Evolutionary conservation across 2,113 vertebrate species (phyloP), one percentile per base, ranked within the genome.

Genomic region (Oryzias celebensis): DNA sequence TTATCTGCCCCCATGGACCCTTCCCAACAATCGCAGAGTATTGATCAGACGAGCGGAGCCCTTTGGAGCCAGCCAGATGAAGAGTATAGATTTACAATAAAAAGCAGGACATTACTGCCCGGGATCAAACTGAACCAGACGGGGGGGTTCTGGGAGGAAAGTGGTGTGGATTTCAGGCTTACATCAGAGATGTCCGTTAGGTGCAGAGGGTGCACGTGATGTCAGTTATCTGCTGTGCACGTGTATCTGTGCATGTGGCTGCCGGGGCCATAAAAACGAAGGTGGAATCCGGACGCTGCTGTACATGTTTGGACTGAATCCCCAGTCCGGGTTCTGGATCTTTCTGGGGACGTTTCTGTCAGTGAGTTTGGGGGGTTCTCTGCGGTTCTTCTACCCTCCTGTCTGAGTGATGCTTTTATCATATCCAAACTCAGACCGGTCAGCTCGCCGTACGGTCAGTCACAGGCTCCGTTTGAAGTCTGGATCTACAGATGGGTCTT

Each of bases 41-140:
- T 91, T 80, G 90, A 92, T 91, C 71, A 75, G 55, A n/a, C 26
- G 28, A 81, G 83, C 68, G 59, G 85, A 82, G 84, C 83, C 76
- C 85, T 84, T 91, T 74, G 88, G 88, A 87, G 90, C 82, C 89
- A 60, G 74, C 75, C 88, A 92, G 90, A 92, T 92, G 89, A 90
- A 90, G 83, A 88, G 87, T 91, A 92, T 92, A 88, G 91, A 92
- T 92, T 91, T 89, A 88, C 90, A 88, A 91, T 92, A 91, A 91
- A 28, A 91, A 90, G 87, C 81, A 90, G 90, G 85, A 90, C 90
- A 89, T 91, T 91, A 89, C 88, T 88, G 82, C 70, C 80, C 78
- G 68, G 83, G 81, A 45, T 16, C 66, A 78, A 61, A 77, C 88
- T 68, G 80, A 87, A 87, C 77, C 81, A 85, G 86, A 22, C 44